Conservation (phyloP, 2,113 vertebrate genomes). For the Platycercus adscitus region DNA sequence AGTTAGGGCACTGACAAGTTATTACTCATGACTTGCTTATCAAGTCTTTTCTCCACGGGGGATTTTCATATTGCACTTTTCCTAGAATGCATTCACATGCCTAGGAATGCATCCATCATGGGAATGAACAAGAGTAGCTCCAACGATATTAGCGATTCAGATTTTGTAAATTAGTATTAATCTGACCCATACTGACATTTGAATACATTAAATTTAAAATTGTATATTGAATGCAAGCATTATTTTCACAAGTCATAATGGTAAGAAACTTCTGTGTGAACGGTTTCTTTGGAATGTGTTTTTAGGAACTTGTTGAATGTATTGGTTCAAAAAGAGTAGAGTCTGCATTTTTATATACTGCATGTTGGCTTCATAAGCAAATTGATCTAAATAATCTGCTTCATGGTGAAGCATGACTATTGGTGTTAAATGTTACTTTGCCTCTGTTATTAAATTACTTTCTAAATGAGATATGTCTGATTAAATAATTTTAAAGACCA, state of each 20-base stretch:
- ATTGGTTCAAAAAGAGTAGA: neutral
- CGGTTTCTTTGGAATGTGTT: neutral
- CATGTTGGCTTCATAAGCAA: neutral
- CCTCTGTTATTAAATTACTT: conserved; percentile 54
- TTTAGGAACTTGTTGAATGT: neutral
- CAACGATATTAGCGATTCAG: neutral
- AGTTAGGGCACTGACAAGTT: neutral
- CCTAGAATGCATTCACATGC: neutral
- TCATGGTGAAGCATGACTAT: neutral
- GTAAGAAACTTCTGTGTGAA: neutral
- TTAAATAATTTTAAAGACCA: conserved; percentile 29
- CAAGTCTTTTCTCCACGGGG: neutral
- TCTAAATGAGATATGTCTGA: conserved; percentile 28
- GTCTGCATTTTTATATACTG: neutral
- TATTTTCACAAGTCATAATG: neutral
- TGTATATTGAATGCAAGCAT: neutral
- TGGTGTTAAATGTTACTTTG: conserved; percentile 27
- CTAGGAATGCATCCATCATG: neutral
- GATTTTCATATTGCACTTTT: neutral
- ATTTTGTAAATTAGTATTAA: neutral
- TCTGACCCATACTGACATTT: neutral
- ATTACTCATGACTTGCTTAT: neutral
- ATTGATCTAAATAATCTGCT: conserved; percentile 17
- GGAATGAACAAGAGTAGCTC: neutral
- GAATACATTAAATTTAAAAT: neutral